Conservation (phyloP, 2,797 vertebrate genomes). For the Psittacula echo region DNA sequence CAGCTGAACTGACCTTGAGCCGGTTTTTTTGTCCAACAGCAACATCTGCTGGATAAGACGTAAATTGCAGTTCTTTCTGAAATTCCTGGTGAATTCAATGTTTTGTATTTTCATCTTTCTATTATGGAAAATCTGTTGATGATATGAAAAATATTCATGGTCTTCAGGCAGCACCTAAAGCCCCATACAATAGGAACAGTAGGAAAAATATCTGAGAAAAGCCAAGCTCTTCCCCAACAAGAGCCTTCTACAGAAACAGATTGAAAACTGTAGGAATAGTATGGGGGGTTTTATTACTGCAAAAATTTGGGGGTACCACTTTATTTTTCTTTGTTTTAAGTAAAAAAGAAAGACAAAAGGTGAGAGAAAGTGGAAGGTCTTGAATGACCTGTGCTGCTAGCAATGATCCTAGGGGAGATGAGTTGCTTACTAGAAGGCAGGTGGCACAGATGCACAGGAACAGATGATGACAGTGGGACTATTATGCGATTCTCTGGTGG, state of each 20-base stretch:
- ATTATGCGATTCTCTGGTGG: neutral
- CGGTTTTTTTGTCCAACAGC: neutral
- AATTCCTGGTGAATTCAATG: neutral
- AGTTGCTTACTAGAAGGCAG: neutral
- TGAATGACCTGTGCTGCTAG: neutral
- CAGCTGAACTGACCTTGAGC: neutral
- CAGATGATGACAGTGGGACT: neutral
- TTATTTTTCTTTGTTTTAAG: neutral
- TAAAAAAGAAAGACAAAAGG: neutral
- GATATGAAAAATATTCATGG: neutral
- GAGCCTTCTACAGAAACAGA: neutral
- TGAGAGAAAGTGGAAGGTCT: neutral
- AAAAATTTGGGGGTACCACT: neutral
- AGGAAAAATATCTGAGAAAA: neutral
- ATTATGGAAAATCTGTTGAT: neutral
- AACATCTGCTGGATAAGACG: constrained; percentile 55
- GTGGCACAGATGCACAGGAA: neutral
- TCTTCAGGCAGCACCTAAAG: neutral
- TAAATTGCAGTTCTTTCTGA: neutral
- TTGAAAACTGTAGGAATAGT: neutral
- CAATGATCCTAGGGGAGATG: neutral
- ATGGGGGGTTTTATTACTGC: neutral
- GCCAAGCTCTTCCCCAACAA: neutral
- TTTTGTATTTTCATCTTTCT: neutral
- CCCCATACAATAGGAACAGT: neutral